Percentiles rank a stretch among this genome's conserved stretches.
Conservation (phyloP, 2,113 vertebrate genomes). For the Oryctolagus cuniculus region mOryCun1.1 NC_091442.1:82070501-82071000, state of each 20-base stretch:
- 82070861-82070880: background rate
- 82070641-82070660: background rate
- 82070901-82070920: background rate
- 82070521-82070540: background rate
- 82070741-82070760: background rate
- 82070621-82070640: slow-evolving; percentile 1
- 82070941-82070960: background rate
- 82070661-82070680: background rate
- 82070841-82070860: slow-evolving; percentile 26
- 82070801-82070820: slow-evolving; percentile 12
- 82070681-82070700: background rate
- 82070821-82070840: slow-evolving; percentile 14
- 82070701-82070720: background rate
- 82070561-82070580: background rate
- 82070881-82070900: slow-evolving; percentile 30
- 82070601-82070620: background rate
- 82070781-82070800: background rate
- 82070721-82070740: background rate
- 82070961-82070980: background rate
- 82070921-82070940: background rate
- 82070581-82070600: background rate
- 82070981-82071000: background rate
- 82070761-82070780: slow-evolving; percentile 2
- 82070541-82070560: background rate
- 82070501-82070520: background rate